Evolutionary conservation across 1,140 invertebrate genomes (phyloP).

Genomic region (Rhagoletis pomonella): DNA sequence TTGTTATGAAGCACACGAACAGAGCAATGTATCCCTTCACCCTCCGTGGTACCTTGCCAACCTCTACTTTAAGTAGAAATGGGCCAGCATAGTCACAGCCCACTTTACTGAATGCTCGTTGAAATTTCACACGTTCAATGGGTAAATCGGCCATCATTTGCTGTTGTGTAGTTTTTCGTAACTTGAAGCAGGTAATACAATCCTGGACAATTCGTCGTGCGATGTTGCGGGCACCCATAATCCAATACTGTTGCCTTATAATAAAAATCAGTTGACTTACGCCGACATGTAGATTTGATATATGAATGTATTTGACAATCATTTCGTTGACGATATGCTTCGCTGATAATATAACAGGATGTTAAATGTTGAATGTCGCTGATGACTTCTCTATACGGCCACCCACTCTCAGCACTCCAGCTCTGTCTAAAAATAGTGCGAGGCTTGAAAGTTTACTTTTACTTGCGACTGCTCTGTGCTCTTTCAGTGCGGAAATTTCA

Average conservation of each 20-base stretch:
- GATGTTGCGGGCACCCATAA: slow-evolving; percentile 62
- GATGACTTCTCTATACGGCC: background rate
- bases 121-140: slow-evolving; percentile 60
- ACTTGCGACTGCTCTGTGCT: background rate
- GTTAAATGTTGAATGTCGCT: background rate
- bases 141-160: slow-evolving; percentile 61
- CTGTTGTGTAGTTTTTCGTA: slow-evolving; percentile 59
- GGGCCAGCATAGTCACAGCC: no score
- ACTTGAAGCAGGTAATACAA: slow-evolving; percentile 68
- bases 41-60: background rate
- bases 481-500: background rate
- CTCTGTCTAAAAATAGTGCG: background rate
- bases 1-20: slow-evolving; percentile 44
- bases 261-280: background rate
- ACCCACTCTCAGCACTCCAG: background rate
- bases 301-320: background rate
- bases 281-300: background rate
- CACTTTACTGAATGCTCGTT: slow-evolving; percentile 62
- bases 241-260: slow-evolving; percentile 61
- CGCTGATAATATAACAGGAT: background rate
- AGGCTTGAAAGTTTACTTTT: background rate
- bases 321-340: background rate
- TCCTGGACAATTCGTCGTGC: slow-evolving; percentile 59
- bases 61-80: background rate
- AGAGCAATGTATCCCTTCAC: slow-evolving; percentile 62